Percentiles rank a stretch among this genome's conserved stretches.
Conservation (phyloP, 2,888 invertebrate genomes). For the Ectemnius continuus region DNA sequence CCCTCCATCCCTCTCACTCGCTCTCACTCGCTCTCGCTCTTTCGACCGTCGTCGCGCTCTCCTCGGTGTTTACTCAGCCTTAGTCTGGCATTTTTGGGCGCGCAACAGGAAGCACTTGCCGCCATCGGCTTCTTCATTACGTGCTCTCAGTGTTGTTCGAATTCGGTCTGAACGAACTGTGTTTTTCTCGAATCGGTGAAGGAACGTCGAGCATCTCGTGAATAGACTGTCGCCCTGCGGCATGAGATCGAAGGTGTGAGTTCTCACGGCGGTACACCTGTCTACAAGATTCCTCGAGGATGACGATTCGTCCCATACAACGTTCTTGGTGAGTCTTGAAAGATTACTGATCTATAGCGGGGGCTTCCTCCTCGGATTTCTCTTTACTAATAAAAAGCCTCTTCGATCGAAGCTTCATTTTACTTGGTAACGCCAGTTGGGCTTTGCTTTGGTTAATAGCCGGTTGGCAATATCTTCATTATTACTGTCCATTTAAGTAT, state of each 20-base stretch:
- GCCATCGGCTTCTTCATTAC: too few species aligned
- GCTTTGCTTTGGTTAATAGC: too few species aligned
- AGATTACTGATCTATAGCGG: too few species aligned
- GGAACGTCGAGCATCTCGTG: constrained; percentile 14
- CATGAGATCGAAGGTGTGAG: constrained; percentile 44
- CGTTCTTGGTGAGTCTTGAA: constrained; percentile 47
- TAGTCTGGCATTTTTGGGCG: constrained; percentile 34
- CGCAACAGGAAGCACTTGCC: constrained; percentile 21
- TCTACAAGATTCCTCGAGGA: constrained; percentile 44
- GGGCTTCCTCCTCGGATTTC: too few species aligned
- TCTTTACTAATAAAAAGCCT: too few species aligned
- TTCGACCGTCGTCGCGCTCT: constrained; percentile 29
- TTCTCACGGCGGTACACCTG: constrained; percentile 40
- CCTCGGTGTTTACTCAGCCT: constrained; percentile 46
- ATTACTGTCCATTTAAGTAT: too few species aligned
- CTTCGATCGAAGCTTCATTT: too few species aligned
- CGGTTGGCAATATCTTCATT: too few species aligned
- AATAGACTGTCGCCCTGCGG: constrained; percentile 22
- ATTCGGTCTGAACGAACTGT: too few species aligned
- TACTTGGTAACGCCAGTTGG: too few species aligned
- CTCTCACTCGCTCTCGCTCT: constrained; percentile 31
- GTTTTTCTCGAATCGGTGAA: too few species aligned
- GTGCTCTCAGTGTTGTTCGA: too few species aligned
- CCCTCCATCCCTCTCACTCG: not conserved
- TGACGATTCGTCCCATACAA: constrained; percentile 49